Evolutionary conservation across 1,140 invertebrate species (phyloP), one percentile per base, ranked within the genome.

Genomic region (Solen grandis): DNA sequence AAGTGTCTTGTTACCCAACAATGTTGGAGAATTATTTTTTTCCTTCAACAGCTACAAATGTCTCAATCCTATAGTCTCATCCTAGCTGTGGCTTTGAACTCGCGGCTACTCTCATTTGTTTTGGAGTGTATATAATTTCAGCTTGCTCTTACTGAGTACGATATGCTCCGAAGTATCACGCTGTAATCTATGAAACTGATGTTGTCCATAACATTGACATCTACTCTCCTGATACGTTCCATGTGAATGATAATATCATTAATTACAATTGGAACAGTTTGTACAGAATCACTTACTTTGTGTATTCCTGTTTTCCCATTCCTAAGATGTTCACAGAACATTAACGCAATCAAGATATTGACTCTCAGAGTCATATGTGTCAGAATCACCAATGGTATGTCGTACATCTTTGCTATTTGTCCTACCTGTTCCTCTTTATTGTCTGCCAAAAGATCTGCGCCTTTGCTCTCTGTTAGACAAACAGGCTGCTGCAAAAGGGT

Each of bases 311-410:
- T n/a, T 57, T 57, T 10, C 54, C 54, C 5, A 57, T 22, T 57
- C n/a, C 54, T 57, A 57, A 57, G 54, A 57, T 57, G 54, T 57
- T 57, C 54, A 57, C 54, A 22, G 54, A n/a, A 57, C 29, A 19
- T 22, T 57, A 50, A 50, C n/a, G n/a, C 29, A 10, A 57, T 57
- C 5, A 57, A 57, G 54, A 57, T 57, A 19, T 57, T 57, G 54
- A 10, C n/a, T 57, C 8, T 57, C 54, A 8, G 54, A 57, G 5
- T 57, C 54, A 57, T 57, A 19, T 57, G 5, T 57, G 5, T 57
- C 54, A 10, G 54, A n/a, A 57, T 57, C 54, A 57, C n/a, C n/a
- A 8, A 57, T 57, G 54, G 54, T 5, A 5, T 27, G n/a, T 57
- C n/a, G 54, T n/a, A 57, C 54, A n/a, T 57, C n/a, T n/a, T n/a